phyloP scores from a whole-genome alignment of 2,888 invertebrate species.

The Zaprionus bogoriensis region DNA sequence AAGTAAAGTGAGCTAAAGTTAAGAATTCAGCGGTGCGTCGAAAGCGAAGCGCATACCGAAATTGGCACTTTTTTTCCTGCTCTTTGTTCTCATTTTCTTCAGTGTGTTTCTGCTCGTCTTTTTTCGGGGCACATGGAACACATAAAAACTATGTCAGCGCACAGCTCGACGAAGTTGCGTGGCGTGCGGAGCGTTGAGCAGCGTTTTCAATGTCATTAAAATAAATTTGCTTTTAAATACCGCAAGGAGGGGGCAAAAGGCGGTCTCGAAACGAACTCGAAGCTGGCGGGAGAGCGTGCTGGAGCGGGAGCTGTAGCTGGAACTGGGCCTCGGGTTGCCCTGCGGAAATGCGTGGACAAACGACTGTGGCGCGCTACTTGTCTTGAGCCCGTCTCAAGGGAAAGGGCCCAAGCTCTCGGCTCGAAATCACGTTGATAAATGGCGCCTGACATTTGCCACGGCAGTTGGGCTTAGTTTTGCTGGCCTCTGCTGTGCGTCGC shows the following conservation, averaged over 20 bases:
- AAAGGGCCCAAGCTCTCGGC: too few species aligned
- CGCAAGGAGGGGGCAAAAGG: not conserved
- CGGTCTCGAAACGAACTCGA: too few species aligned
- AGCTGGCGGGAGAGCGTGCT: too few species aligned
- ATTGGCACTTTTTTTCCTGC: slow-evolving; percentile 9
- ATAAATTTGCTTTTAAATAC: slow-evolving; percentile 56
- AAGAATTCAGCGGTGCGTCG: slow-evolving; percentile 20
- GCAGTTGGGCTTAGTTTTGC: slow-evolving; percentile 39
- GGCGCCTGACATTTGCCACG: slow-evolving; percentile 45
- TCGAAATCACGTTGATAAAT: slow-evolving; percentile 49
- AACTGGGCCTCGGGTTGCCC: slow-evolving; percentile 10
- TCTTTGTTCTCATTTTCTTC: not conserved
- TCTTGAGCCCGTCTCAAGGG: slow-evolving; percentile 26
- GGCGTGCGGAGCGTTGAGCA: slow-evolving; percentile 33
- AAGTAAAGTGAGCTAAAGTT: slow-evolving; percentile 36
- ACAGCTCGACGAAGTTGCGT: slow-evolving; percentile 1
- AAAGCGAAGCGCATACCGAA: too few species aligned
- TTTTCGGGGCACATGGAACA: slow-evolving; percentile 2
- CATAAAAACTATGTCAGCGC: slow-evolving; percentile 37
- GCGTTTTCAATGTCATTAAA: slow-evolving; percentile 67
- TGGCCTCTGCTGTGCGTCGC: too few species aligned
- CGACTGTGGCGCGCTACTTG: slow-evolving; percentile 41
- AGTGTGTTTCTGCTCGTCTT: not conserved
- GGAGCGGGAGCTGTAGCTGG: not conserved
- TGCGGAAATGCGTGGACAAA: slow-evolving; percentile 47